Evolutionary conservation across 2,888 invertebrate genomes (phyloP).

Genomic region (Synergus japonicus): DNA sequence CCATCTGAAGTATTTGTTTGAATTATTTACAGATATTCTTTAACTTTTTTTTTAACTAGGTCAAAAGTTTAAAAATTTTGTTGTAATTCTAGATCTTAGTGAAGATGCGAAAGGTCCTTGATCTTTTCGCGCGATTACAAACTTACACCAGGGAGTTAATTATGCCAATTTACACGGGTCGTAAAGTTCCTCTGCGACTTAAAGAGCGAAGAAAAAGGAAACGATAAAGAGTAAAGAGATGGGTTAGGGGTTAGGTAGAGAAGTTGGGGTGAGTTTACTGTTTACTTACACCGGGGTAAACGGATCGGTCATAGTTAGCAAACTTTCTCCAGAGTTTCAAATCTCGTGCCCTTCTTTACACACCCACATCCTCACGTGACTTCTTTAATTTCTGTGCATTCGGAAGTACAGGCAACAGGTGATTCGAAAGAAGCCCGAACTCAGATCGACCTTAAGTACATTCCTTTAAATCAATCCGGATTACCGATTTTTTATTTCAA

Average conservation of each 20-base stretch:
- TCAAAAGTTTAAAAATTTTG: background rate
- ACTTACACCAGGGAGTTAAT: conserved; percentile 51
- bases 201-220: conserved; percentile 28
- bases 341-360: conserved; percentile 35
- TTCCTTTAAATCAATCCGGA: background rate
- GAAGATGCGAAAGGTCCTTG: conserved; percentile 48
- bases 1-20: no score
- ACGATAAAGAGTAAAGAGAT: conserved; percentile 7
- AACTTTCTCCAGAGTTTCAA: conserved; percentile 53
- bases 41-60: background rate
- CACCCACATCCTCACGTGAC: conserved; percentile 10
- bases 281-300: conserved; percentile 42
- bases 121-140: conserved; percentile 44
- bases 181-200: conserved; percentile 45
- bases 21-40: background rate
- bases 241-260: conserved; percentile 45
- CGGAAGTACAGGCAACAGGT: conserved; percentile 64
- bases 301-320: conserved; percentile 58
- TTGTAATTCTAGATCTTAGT: background rate
- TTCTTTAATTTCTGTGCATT: conserved; percentile 60
- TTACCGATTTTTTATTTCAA: background rate
- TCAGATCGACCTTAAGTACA: background rate
- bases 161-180: conserved; percentile 53
- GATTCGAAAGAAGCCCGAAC: conserved; percentile 52
- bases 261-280: conserved; percentile 43